These are phyloP conservation scores for Xenopus laevis DNA, from an alignment of 2,113 vertebrate genomes.

Conservation along the genomic window DNA sequence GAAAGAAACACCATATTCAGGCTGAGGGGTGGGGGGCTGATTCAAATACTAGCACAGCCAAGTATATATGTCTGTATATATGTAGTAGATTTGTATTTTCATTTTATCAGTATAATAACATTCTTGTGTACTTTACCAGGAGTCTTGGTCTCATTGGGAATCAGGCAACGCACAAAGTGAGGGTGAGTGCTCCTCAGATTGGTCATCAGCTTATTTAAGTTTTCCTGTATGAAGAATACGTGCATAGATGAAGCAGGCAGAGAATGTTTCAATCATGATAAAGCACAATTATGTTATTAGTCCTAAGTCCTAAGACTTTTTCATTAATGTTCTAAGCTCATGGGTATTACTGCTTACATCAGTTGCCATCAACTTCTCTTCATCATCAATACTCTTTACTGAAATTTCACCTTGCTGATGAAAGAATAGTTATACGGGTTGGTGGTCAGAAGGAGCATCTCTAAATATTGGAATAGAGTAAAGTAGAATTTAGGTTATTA, in stretches of 20 bases:
- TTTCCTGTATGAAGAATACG: conserved; percentile 64
- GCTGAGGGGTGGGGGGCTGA: too few species aligned
- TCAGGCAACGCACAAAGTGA: conserved; percentile 85
- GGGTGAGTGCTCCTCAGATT: conserved; percentile 82
- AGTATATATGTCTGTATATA: too few species aligned
- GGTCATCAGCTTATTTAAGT: conserved; percentile 84
- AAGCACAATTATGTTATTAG: too few species aligned
- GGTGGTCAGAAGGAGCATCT: conserved; percentile 62
- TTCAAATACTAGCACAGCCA: too few species aligned
- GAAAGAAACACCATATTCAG: too few species aligned
- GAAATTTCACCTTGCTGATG: conserved; percentile 52
- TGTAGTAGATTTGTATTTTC: too few species aligned
- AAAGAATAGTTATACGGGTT: conserved; percentile 61
- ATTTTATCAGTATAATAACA: too few species aligned
- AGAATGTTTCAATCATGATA: too few species aligned
- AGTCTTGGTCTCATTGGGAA: conserved; percentile 84
- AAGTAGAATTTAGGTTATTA: too few species aligned
- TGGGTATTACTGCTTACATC: conserved; percentile 35
- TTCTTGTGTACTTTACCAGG: conserved; percentile 63
- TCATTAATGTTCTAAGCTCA: neutral
- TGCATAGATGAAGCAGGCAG: too few species aligned
- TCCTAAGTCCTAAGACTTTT: conserved; percentile 66
- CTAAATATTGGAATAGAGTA: too few species aligned
- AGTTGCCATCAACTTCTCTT: conserved; percentile 48
- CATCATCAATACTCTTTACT: conserved; percentile 57